Percentiles rank a stretch among this genome's conserved stretches.
Evolutionary conservation across 53 echinoderm and acorn worm genomes (phyloP).

Genomic region (Luidia sarsii): DNA sequence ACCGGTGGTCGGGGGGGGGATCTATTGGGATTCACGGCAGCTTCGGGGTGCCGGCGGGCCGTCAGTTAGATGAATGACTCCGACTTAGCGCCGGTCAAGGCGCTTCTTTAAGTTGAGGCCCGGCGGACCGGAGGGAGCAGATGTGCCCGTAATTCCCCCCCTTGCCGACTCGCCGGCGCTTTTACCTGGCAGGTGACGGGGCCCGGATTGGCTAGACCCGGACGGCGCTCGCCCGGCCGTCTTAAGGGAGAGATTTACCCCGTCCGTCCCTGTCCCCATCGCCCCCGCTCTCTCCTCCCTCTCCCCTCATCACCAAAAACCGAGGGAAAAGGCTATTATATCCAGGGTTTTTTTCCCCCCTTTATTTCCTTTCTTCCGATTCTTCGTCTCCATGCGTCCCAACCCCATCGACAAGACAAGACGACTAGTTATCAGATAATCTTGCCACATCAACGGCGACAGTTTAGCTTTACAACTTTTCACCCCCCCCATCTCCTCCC

Average conservation of each 20-base stretch:
- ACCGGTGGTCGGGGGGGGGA: slow-evolving; percentile 8
- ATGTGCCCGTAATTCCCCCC: slow-evolving; percentile 44
- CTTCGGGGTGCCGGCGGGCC: not conserved
- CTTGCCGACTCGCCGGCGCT: not conserved
- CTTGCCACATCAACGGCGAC: no score
- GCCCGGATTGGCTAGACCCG: slow-evolving; percentile 12
- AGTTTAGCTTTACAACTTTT: no score
- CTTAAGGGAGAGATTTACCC: slow-evolving; percentile 38
- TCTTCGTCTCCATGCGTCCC: no score
- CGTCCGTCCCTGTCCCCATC: no score
- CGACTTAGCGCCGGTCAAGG: slow-evolving; percentile 24
- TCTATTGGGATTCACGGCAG: not conserved
- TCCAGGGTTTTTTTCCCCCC: no score
- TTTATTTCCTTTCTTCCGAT: no score
- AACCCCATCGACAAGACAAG: no score
- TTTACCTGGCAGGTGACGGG: slow-evolving; percentile 45
- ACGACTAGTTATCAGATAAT: no score
- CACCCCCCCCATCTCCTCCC: no score
- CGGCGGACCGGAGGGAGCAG: slow-evolving; percentile 16
- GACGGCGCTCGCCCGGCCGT: not conserved
- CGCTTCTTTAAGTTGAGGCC: slow-evolving; percentile 18
- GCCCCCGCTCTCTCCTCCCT: no score
- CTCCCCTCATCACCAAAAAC: no score
- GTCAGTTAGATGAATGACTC: slow-evolving; percentile 27
- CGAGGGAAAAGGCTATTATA: no score